phyloP scores from a whole-genome alignment of 1,140 invertebrate genomes.

The Lutraria rhynchaena region DNA sequence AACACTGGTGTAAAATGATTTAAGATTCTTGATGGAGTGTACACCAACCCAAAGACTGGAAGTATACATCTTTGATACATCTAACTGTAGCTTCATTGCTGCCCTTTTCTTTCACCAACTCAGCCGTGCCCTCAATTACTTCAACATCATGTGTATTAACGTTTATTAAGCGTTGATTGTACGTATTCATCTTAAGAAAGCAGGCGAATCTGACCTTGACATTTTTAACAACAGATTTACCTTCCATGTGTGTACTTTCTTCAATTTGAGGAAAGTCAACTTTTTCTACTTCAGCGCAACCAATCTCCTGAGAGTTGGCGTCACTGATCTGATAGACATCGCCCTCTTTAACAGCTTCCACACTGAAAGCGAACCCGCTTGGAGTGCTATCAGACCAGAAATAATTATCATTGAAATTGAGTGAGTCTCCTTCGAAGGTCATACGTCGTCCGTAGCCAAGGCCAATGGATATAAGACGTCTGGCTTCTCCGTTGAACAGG shows the following conservation, averaged over 20 bases:
- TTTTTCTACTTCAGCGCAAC: constrained; percentile 66
- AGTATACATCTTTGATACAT: constrained; percentile 66
- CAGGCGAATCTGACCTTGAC: constrained; percentile 86
- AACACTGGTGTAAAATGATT: too few relatives aligned
- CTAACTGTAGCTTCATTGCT: constrained; percentile 58
- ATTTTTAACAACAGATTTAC: constrained; percentile 85
- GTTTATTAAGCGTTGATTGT: constrained; percentile 82
- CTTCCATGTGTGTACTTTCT: constrained; percentile 75
- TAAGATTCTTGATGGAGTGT: constrained; percentile 56
- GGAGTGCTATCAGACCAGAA: constrained; percentile 91
- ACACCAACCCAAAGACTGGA: constrained; percentile 67
- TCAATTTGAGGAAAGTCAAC: constrained; percentile 73
- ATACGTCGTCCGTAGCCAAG: constrained; percentile 90
- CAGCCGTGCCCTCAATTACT: constrained; percentile 67
- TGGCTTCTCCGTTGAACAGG: constrained; percentile 86
- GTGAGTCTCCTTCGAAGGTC: constrained; percentile 87
- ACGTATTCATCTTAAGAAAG: constrained; percentile 87
- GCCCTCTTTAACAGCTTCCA: constrained; percentile 86
- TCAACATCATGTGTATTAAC: constrained; percentile 66
- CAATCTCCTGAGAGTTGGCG: constrained; percentile 86
- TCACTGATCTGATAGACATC: constrained; percentile 87
- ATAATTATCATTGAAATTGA: constrained; percentile 86
- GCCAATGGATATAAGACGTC: constrained; percentile 87
- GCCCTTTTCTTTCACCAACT: constrained; percentile 65
- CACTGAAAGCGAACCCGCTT: constrained; percentile 88